Evolutionary conservation across 2,113 vertebrate species (phyloP).

Genomic region (Peromyscus leucopus): DNA sequence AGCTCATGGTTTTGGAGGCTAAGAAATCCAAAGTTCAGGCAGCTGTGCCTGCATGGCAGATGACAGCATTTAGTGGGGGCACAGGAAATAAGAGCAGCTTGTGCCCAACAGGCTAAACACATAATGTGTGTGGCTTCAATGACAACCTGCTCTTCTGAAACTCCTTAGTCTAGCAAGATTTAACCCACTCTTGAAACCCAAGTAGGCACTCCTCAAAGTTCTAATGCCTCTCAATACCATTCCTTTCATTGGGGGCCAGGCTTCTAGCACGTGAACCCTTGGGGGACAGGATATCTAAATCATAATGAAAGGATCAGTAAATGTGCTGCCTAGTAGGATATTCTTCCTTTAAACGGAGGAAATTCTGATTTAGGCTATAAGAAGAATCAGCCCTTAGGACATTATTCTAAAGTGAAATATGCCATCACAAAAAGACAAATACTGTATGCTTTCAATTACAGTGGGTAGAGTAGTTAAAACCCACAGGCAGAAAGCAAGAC

Average conservation of each 20-base stretch:
- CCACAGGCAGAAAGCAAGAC: not conserved
- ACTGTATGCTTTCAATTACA: not conserved
- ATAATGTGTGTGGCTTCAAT: not conserved
- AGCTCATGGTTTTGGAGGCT: not conserved
- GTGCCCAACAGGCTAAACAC: not conserved
- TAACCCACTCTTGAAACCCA: not conserved
- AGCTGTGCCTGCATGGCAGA: not conserved
- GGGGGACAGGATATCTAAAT: not conserved
- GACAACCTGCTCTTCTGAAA: not conserved
- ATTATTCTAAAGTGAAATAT: not conserved
- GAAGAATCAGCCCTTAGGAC: not conserved
- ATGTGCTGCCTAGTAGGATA: not conserved
- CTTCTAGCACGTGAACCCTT: not conserved
- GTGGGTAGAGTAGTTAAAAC: not conserved
- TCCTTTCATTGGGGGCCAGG: not conserved
- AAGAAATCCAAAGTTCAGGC: not conserved
- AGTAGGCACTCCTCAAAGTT: not conserved
- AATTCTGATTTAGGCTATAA: not conserved
- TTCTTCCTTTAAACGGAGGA: not conserved
- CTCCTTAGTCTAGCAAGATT: not conserved
- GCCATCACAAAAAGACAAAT: not conserved
- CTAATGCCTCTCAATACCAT: not conserved
- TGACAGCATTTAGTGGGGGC: not conserved
- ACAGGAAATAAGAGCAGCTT: not conserved
- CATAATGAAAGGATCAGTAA: not conserved